Base-by-base conservation (phyloP, 2,888 invertebrate species). In the Drosophila kambysellisi region DNA sequence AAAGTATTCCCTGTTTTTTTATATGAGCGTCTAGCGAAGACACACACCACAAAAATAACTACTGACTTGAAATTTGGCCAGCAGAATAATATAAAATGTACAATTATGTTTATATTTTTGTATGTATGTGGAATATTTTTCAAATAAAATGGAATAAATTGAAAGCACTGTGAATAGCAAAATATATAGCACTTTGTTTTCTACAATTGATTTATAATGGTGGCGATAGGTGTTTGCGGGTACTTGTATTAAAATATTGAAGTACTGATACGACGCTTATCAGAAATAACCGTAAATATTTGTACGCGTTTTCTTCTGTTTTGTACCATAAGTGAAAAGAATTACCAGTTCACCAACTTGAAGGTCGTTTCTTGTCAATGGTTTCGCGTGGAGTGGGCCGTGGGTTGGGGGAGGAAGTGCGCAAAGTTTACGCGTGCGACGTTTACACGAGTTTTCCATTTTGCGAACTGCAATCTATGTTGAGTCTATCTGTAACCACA, bases 231-330 rank as follows among this genome's bases (percentile, higher is more conserved):
- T 64, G 59, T 50, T 33, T 50, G 15, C 43, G 11, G 30, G 20
- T 20, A 53, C 33, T 33, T 43, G 50, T 29, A 51, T 69, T 37
- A 41, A 63, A 60, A 57, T 57, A 66, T 43, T 65, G 59, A 56
- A 77, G 75, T 62, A 59, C 75, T 66, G 75, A 76, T 76, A 76
- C 66, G 58, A 52, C 30, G 12, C 78, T 76, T 76, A 78, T 76
- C 79, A 52, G 56, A 43, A 17, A 3, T 33, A 52, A 35, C 9
- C 52, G 61, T 15, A 69, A 75, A 52, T 63, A 32, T 76, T 32
- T 32, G 43, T 46, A 56, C 7, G 32, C 20, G 53, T 35, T 59
- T 59, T 43, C 11, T 52, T 52, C 12, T 57, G n/a, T 43, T 35
- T 37, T 39, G 48, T 51, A 29, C 35, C 35, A 51, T 30, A 51